phyloP scores from a whole-genome alignment of 2,113 vertebrate genomes.

The Mixornis gularis region DNA sequence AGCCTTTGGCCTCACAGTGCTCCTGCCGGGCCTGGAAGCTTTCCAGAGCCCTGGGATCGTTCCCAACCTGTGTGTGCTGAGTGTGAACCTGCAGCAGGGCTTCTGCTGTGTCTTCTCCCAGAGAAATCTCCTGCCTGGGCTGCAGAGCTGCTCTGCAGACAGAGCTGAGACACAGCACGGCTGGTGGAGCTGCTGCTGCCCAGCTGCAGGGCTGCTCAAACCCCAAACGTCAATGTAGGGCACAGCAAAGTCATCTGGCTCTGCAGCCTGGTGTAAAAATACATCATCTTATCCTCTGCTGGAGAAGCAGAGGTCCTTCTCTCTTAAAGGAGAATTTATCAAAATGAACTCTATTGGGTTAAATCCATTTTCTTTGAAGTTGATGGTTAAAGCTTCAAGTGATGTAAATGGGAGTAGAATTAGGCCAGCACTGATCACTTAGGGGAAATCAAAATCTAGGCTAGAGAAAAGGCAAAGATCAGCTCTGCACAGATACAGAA shows the following conservation, averaged over 20 bases:
- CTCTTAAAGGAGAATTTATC: background rate
- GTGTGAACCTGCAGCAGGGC: background rate
- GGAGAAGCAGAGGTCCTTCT: background rate
- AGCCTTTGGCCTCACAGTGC: background rate
- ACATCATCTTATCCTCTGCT: background rate
- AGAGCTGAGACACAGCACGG: background rate
- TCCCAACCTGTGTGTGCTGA: background rate
- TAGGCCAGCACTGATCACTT: conserved; percentile 25
- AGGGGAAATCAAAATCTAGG: conserved; percentile 58
- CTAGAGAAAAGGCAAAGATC: conserved; percentile 52
- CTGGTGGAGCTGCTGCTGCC: background rate
- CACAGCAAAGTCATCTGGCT: conserved; percentile 21
- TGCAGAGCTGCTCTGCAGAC: background rate
- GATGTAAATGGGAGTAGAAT: conserved; percentile 26
- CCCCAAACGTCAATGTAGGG: background rate
- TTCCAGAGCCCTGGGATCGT: background rate
- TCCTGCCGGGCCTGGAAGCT: background rate
- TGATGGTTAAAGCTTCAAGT: conserved; percentile 6
- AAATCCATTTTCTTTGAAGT: conserved; percentile 42
- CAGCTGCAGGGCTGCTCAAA: background rate
- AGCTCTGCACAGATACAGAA: conserved; percentile 12
- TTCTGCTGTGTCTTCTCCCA: background rate
- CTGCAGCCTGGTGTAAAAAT: conserved; percentile 14
- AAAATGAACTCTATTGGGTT: background rate
- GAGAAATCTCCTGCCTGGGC: background rate